phyloP scores from a whole-genome alignment of 2,797 vertebrate genomes.

The Aplochiton taeniatus region DNA sequence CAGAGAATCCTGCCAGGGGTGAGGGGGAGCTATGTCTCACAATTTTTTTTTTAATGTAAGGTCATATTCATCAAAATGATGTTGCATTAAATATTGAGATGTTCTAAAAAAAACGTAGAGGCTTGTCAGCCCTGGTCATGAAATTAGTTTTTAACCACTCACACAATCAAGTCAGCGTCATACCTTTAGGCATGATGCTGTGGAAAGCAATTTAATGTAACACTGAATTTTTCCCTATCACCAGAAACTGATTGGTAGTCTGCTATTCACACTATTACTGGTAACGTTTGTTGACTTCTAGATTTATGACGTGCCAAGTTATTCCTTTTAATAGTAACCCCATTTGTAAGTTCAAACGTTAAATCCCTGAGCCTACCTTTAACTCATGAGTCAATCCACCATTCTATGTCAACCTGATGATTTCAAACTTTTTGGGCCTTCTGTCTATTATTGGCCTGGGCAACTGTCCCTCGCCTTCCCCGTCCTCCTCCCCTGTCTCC shows the following conservation, averaged over 20 bases:
- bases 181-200: too few species aligned
- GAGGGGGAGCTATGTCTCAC: too few species aligned
- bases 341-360: slow-evolving; percentile 38
- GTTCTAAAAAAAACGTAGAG: too few species aligned
- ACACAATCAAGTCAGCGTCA: too few species aligned
- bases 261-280: slow-evolving; percentile 5
- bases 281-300: slow-evolving; percentile 9
- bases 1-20: slow-evolving; percentile 11
- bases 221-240: too few species aligned
- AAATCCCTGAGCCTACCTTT: slow-evolving; percentile 27
- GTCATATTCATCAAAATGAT: too few species aligned
- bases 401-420: slow-evolving; percentile 73
- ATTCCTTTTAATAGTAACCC: neutral
- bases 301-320: slow-evolving; percentile 1
- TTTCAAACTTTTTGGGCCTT: slow-evolving; percentile 61
- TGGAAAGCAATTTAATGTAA: too few species aligned
- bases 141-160: too few species aligned
- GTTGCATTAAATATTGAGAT: too few species aligned
- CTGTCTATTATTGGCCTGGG: slow-evolving; percentile 59
- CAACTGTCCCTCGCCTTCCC: slow-evolving; percentile 48
- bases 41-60: too few species aligned
- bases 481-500: slow-evolving; percentile 75
- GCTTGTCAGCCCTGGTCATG: too few species aligned
- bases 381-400: neutral
- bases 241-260: too few species aligned